Evolutionary conservation across 2,888 invertebrate genomes (phyloP), one percentile per base, ranked within the genome.

Genomic region (Melanargia galathea): DNA sequence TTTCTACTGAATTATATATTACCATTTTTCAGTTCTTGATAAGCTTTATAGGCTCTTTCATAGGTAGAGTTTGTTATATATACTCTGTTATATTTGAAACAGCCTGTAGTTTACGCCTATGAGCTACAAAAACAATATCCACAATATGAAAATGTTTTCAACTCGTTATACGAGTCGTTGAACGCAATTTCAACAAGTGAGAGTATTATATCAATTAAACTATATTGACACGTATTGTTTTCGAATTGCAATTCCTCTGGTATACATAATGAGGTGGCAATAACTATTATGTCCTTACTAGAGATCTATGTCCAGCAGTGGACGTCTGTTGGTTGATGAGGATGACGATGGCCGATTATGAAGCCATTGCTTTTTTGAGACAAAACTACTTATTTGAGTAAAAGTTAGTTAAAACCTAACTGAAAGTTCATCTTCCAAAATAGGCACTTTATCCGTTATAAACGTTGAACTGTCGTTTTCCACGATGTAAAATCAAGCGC

Each of bases 111-210:
- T 60, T 49, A 60, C 51, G 67, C 58, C 57, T 58, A 46, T 43
- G 26, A 55, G 11, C 46, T 30, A 30, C 18, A 51, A 26, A 26
- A 30, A 26, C 24, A 48, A 54, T 62, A 30, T 40, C 8, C 52
- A 30, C 78, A 79, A 72, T 77, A 80, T 77, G 78, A 78, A 82
- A 83, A 81, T 81, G 74, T 82, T 82, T 84, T 84, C 79, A 77
- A 78, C 75, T 74, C 74, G 75, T 72, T 75, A 77, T 79, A 77
- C 79, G 80, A 82, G 80, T 83, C 71, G 80, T 75, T 77, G 83
- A 83, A 83, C 82, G 82, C 77, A 83, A 82, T 79, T 82, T 81
- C 78, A 79, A 78, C 68, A 70, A 67, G 67, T 74, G 70, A 69
- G 69, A 70, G 22, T 46, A 46, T 22, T 70, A 61, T 67, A 66